Conservation (phyloP, 1,140 invertebrate genomes). For the Theocolax elegans region DNA sequence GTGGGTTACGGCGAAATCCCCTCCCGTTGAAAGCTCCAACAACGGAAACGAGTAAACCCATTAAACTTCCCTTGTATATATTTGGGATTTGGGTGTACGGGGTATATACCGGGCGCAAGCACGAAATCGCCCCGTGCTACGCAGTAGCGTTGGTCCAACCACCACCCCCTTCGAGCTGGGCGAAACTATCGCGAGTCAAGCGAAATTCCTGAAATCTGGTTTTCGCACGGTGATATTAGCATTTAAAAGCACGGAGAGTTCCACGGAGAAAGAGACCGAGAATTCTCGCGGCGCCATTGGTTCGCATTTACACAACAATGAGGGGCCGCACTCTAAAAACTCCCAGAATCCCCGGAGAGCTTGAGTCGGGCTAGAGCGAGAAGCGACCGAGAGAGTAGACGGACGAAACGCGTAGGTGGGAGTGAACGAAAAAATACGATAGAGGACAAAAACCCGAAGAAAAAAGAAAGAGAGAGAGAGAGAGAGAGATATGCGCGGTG, state of each 20-base stretch:
- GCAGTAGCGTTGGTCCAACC: not conserved
- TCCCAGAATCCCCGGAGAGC: conserved; percentile 58
- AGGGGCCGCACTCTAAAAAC: conserved; percentile 63
- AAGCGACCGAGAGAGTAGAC: not conserved
- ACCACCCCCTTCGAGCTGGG: not conserved
- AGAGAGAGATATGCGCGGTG: conserved; percentile 25
- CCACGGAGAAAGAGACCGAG: not conserved
- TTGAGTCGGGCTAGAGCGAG: conserved; percentile 37
- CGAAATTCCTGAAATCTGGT: conserved; percentile 62
- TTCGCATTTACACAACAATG: conserved; percentile 67
- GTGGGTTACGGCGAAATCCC: too few relatives aligned
- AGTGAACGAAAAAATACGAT: conserved; percentile 30
- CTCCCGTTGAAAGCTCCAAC: conserved; percentile 6
- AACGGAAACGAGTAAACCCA: conserved; percentile 20
- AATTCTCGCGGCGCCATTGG: conserved; percentile 62
- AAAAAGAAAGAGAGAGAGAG: conserved; percentile 14
- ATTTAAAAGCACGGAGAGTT: conserved; percentile 61
- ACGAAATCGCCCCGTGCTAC: not conserved
- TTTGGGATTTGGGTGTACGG: not conserved
- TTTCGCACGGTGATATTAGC: conserved; percentile 58
- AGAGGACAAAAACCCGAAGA: conserved; percentile 42
- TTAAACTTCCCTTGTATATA: conserved; percentile 35
- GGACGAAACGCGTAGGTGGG: conserved; percentile 33
- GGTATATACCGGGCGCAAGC: too few relatives aligned
- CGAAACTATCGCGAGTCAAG: conserved; percentile 15